Evolutionary conservation across 2,888 invertebrate species (phyloP), one percentile per base, ranked within the genome.

Genomic region (Microchrysa polita): DNA sequence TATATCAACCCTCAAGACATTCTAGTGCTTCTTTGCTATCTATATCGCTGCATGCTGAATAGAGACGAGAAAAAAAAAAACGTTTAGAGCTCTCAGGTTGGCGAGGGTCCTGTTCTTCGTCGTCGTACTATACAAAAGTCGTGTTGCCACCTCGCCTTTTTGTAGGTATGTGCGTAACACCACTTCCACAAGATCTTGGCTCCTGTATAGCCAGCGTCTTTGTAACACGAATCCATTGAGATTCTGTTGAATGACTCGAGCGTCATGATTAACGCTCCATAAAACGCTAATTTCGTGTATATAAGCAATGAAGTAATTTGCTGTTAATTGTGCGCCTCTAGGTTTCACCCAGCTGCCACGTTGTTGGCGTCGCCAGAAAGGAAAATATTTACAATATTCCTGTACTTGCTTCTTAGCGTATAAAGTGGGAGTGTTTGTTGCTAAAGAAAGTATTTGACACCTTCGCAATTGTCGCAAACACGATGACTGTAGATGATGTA

Each of bases 241-340:
- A 60, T 20, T 20, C 16, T 5, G 27, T 14, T 2, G 34, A 48
- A 65, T 22, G 48, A 59, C 59, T 59, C 22, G 5, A 52, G 44
- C 27, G 69, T 20, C 42, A 55, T 27, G 52, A 57, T 69, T 69
- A 77, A 75, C 75, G 74, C 76, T 76, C 74, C 74, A 74, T 65
- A 74, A 61, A 63, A 74, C 72, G 74, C 75, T 76, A 75, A 77
- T 75, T 76, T 76, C 76, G 75, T 72, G 76, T 77, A 76, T 75
- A 77, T 77, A 75, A 77, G 75, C 77, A 74, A 77, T 76, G 77
- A 77, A 77, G 76, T 75, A 77, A 77, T 77, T 77, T 76, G 75
- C 76, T 76, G 76, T 76, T 76, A 77, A 77, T 77, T 76, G 61
- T 72, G 42, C n/a, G n/a, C 40, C 60, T 23, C 57, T 55, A 63